A percentile compares a stretch with the other conserved stretches of the same genome.
phyloP scores from a whole-genome alignment of 2,113 vertebrate species.

The Coptodon bakossiorum region DNA sequence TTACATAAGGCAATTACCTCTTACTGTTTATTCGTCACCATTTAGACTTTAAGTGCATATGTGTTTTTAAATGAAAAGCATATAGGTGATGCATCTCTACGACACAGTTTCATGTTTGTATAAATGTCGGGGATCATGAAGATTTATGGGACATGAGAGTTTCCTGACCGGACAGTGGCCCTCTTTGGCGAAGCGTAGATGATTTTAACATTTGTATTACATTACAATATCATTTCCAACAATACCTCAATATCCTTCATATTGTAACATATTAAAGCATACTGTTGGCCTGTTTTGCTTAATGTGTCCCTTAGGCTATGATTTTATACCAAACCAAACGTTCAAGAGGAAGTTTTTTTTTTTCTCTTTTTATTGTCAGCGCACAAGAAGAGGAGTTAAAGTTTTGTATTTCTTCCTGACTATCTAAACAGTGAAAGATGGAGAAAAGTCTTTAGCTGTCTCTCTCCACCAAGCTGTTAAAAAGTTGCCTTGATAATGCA shows the following conservation, averaged over 20 bases:
- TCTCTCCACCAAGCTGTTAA: constrained; percentile 58
- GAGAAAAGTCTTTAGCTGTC: constrained; percentile 34
- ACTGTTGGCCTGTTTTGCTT: background rate
- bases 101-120: background rate
- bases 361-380: background rate
- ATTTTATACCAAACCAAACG: background rate
- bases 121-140: background rate
- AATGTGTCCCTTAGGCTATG: constrained; percentile 10
- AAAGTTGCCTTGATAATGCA: constrained; percentile 34
- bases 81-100: background rate
- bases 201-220: constrained; percentile 28
- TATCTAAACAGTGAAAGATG: constrained; percentile 20
- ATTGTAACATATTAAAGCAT: background rate
- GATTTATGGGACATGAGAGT: background rate
- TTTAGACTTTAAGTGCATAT: background rate
- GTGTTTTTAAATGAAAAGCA: background rate
- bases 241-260: constrained; percentile 6
- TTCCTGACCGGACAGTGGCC: constrained; percentile 3
- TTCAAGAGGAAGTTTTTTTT: constrained; percentile 18
- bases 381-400: constrained; percentile 18
- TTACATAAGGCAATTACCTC: constrained; percentile 45
- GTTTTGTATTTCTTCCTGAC: constrained; percentile 10
- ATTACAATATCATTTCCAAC: constrained; percentile 10
- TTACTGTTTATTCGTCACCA: background rate
- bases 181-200: background rate